Evolutionary conservation across 2,797 vertebrate species (phyloP).

Genomic region (Sus cebifrons): DNA sequence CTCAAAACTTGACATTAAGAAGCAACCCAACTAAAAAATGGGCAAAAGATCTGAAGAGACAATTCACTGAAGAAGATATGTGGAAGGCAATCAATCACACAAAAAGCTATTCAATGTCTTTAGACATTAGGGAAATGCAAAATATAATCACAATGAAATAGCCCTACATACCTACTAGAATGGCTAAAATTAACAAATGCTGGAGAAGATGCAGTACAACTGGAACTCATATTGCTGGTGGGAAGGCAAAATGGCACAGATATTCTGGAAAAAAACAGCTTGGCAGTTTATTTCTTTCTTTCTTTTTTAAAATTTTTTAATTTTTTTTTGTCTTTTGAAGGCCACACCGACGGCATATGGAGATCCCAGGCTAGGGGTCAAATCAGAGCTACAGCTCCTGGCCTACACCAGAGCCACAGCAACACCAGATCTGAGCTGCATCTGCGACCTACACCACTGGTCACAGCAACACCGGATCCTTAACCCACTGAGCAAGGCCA

Average conservation of each 20-base stretch:
- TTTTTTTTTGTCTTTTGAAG: no score
- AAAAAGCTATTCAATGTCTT: conserved; percentile 9
- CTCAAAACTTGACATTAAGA: not conserved
- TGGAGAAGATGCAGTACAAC: not conserved
- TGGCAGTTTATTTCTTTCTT: not conserved
- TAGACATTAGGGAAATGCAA: conserved; percentile 8
- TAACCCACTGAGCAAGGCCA: no score
- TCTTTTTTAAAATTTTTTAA: no score
- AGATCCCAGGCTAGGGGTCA: no score
- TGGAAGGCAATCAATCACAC: not conserved
- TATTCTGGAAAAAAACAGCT: conserved; percentile 11
- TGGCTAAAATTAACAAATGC: conserved; percentile 32
- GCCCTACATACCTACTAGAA: not conserved
- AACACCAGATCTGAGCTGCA: no score
- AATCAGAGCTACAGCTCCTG: no score
- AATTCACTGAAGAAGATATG: not conserved
- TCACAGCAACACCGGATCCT: no score
- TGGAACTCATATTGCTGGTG: not conserved
- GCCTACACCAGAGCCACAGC: no score
- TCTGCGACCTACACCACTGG: no score
- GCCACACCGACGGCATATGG: no score
- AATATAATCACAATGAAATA: not conserved
- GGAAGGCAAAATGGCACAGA: not conserved
- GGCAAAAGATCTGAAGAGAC: not conserved
- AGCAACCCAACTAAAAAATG: not conserved